These are phyloP conservation scores for Chymomyza fuscimana DNA, from an alignment of 2,888 invertebrate genomes.

Conservation along the genomic window DNA sequence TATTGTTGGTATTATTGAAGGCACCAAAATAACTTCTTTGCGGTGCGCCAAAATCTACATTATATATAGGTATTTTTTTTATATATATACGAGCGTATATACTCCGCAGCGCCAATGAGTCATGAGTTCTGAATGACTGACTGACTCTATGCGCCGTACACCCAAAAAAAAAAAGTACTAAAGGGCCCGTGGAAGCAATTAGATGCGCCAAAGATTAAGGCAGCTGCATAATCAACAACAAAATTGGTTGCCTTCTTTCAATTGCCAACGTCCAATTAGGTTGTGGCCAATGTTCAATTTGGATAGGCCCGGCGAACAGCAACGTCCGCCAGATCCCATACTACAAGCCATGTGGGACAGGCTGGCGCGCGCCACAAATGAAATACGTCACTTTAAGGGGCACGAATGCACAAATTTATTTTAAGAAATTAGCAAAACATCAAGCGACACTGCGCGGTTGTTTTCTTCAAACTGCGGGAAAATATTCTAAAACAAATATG, in stretches of 20 bases:
- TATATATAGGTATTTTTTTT: not conserved
- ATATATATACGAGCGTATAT: constrained; percentile 3
- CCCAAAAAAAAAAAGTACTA: not conserved
- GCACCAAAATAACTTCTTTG: not conserved
- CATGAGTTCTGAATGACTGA: constrained; percentile 32
- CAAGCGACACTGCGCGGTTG: not conserved
- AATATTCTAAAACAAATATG: not conserved
- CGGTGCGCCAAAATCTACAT: constrained; percentile 19
- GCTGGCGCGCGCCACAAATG: constrained; percentile 17
- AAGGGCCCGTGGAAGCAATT: not conserved
- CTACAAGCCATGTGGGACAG: constrained; percentile 49
- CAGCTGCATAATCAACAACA: not conserved
- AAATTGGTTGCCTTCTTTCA: not conserved
- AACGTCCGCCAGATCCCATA: not conserved
- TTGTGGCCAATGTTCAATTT: not conserved
- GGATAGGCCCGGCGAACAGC: constrained; percentile 20
- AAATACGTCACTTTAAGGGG: not conserved
- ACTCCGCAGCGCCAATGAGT: constrained; percentile 35
- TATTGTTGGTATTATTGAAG: constrained; percentile 33
- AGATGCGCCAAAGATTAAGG: not conserved
- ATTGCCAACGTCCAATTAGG: not conserved
- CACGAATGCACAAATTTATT: constrained; percentile 61
- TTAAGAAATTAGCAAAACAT: constrained; percentile 76
- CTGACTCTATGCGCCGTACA: not conserved
- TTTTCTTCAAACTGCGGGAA: constrained; percentile 1